These are phyloP conservation scores for Arctia plantaginis DNA, from an alignment of 2,888 invertebrate species.

Conservation along the genomic window DNA sequence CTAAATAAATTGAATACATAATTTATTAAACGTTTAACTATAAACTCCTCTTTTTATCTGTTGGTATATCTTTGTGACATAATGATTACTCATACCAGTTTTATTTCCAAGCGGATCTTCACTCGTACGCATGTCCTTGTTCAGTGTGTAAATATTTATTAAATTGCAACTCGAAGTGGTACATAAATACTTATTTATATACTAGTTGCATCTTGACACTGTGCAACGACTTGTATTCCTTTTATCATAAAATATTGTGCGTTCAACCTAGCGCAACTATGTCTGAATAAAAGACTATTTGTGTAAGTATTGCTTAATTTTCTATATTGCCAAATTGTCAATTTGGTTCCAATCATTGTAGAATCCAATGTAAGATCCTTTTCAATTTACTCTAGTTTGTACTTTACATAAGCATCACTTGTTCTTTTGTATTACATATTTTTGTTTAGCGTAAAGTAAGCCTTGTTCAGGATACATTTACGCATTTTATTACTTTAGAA, in stretches of 20 bases:
- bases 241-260: slow-evolving; percentile 12
- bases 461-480: slow-evolving; percentile 46
- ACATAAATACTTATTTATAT: slow-evolving; percentile 42
- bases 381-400: slow-evolving; percentile 20
- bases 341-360: neutral
- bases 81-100: slow-evolving; percentile 49
- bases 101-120: slow-evolving; percentile 59
- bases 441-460: slow-evolving; percentile 32
- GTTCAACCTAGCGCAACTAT: slow-evolving; percentile 24
- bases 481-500: slow-evolving; percentile 55
- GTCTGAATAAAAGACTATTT: slow-evolving; percentile 24
- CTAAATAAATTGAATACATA: neutral
- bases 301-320: slow-evolving; percentile 7
- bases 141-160: slow-evolving; percentile 55
- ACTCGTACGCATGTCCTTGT: slow-evolving; percentile 52
- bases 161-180: slow-evolving; percentile 48
- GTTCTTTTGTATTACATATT: slow-evolving; percentile 49
- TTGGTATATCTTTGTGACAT: slow-evolving; percentile 46
- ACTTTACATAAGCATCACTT: slow-evolving; percentile 37
- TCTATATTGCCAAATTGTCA: neutral
- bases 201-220: slow-evolving; percentile 30
- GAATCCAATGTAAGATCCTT: neutral
- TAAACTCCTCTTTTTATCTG: slow-evolving; percentile 41
- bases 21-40: slow-evolving; percentile 35
- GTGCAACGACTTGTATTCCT: slow-evolving; percentile 17